Conservation (phyloP, 2,113 vertebrate genomes). For the Bujurquina vittata region DNA sequence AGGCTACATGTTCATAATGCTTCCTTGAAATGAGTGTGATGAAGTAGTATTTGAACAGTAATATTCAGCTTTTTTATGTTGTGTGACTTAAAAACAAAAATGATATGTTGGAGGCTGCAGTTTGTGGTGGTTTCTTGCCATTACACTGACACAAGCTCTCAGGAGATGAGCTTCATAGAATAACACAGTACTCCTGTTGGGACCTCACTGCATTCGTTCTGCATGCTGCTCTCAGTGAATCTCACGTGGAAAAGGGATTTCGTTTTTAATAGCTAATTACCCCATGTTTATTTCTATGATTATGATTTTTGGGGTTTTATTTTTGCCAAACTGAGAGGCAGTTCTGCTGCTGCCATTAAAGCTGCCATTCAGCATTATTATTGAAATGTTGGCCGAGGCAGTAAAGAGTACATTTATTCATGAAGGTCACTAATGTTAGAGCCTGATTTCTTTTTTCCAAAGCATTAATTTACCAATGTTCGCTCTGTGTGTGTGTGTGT, state of each 20-base stretch:
- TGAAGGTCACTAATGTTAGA: background rate
- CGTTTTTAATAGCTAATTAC: background rate
- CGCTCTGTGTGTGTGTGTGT: no score
- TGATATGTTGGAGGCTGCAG: background rate
- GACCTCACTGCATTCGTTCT: background rate
- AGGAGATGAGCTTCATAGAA: fast-evolving
- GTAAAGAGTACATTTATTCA: background rate
- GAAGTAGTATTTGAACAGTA: no score
- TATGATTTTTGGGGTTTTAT: fast-evolving
- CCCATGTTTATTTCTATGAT: background rate
- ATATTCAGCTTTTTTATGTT: background rate
- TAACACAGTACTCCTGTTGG: background rate
- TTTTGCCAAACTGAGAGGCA: background rate
- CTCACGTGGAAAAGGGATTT: background rate
- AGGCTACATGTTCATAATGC: background rate
- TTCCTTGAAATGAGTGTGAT: background rate
- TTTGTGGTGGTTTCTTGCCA: background rate
- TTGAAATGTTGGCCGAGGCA: background rate
- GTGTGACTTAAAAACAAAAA: background rate
- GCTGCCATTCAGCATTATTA: background rate
- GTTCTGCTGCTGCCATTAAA: background rate
- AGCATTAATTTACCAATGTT: no score
- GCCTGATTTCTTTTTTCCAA: background rate
- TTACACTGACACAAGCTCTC: background rate
- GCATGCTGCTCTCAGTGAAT: background rate